Percentiles rank a stretch among this genome's conserved stretches.
phyloP scores from a whole-genome alignment of 2,113 vertebrate species.

The Oceanodroma tethys region DNA sequence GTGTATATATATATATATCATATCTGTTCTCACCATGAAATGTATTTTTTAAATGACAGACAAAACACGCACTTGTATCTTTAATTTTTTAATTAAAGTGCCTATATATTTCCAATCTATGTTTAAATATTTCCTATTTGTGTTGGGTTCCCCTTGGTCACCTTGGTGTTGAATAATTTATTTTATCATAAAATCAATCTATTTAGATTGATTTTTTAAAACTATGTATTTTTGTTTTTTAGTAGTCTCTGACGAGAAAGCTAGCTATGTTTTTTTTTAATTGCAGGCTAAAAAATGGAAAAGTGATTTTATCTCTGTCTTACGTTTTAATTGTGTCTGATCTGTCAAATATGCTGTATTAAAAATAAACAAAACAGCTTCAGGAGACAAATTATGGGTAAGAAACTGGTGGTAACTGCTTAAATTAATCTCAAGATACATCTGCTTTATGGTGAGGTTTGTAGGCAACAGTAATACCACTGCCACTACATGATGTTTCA shows the following conservation, averaged over 20 bases:
- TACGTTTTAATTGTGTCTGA: background rate
- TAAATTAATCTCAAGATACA: background rate
- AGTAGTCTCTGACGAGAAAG: background rate
- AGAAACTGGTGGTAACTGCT: background rate
- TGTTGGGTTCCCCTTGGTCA: background rate
- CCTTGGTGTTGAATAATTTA: background rate
- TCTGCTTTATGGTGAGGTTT: background rate
- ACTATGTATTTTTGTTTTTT: background rate
- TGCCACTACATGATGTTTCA: background rate
- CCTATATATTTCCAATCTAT: background rate
- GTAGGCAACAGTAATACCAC: background rate
- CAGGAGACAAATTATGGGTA: background rate
- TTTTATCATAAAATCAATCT: background rate
- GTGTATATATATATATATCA: accelerated
- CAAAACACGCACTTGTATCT: background rate
- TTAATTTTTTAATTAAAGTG: background rate
- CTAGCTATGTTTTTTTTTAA: background rate
- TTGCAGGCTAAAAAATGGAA: background rate
- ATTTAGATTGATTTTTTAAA: background rate
- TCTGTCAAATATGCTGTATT: background rate
- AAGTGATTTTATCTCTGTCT: background rate
- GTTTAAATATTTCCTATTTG: background rate
- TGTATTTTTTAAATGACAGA: background rate
- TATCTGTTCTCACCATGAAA: background rate
- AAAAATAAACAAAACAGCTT: background rate